Evolutionary conservation across 2,888 invertebrate genomes (phyloP), one percentile per base, ranked within the genome.

Genomic region (Hypomecis punctinalis): DNA sequence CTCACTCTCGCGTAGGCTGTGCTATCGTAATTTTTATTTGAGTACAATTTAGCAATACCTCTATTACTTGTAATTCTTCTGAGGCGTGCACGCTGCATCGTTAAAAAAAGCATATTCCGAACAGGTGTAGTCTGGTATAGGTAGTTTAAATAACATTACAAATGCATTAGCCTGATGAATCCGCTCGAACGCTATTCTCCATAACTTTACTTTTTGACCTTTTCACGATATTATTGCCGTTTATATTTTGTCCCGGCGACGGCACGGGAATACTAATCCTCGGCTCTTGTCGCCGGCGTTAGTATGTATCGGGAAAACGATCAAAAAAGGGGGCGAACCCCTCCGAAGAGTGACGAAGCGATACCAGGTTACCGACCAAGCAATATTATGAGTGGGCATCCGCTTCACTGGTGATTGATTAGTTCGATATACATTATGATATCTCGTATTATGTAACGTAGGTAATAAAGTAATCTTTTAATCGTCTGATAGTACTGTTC

Each of bases 161-260:
- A 86, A 85, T 80, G 81, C 84, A 87, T 86, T 87, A 86, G 78
- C 61, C 70, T 71, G 69, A 76, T 71, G 63, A 60, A 67, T 67
- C 45, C 52, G 49, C 37, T 23, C 33, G 53, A 43, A 23, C 59
- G 43, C 42, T 66, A 57, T 61, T 57, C 56, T 13, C 64, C 66
- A 40, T 45, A 40, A 42, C 54, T 58, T 52, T 61, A 48, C 40
- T 66, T 63, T 68, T 64, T 55, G 59, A 61, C 54, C 33, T 49
- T 39, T 69, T 65, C 53, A 47, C 48, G 52, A 60, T 57, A 57
- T 62, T 62, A 45, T 39, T 55, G 63, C 43, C 53, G 40, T 56
- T 53, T 53, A 52, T 53, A 63, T 70, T 70, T 67, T 68, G 64
- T 63, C 60, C 60, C 42, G 61, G 55, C 57, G 51, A 43, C 39